A percentile compares a stretch with the other conserved stretches of the same genome.
Evolutionary conservation across 2,888 invertebrate species (phyloP).

Genomic region (Lottia scabra): DNA sequence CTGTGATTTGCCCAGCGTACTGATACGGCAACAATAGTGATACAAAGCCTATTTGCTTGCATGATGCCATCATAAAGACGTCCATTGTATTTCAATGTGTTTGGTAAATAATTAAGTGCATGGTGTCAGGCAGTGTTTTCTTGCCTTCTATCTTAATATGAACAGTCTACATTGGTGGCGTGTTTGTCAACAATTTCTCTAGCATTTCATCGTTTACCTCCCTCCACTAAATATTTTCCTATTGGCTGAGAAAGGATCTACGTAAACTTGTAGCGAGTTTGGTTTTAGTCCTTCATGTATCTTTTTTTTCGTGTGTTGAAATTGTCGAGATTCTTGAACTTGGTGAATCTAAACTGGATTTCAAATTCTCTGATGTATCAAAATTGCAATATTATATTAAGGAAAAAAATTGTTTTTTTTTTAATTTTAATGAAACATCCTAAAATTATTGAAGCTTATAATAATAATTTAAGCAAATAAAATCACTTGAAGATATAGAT

Average conservation of each 20-base stretch:
- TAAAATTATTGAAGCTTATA: no score
- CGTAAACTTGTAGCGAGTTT: not conserved
- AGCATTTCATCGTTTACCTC: not conserved
- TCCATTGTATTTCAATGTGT: conserved; percentile 7
- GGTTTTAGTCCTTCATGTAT: not conserved
- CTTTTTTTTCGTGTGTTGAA: not conserved
- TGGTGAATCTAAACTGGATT: not conserved
- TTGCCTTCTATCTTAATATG: conserved; percentile 10
- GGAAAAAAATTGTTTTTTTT: no score
- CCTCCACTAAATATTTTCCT: conserved; percentile 9
- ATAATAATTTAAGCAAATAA: no score
- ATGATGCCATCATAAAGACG: conserved; percentile 11
- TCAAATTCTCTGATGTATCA: no score
- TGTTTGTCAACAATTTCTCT: conserved; percentile 6
- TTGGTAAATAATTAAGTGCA: conserved; percentile 10
- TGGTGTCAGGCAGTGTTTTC: conserved; percentile 8
- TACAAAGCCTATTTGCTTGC: conserved; percentile 1
- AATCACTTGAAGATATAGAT: no score
- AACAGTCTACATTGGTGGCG: conserved; percentile 12
- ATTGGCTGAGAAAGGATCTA: conserved; percentile 1
- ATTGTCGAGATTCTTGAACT: not conserved
- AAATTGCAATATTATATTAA: no score
- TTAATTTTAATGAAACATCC: no score
- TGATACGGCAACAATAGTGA: not conserved
- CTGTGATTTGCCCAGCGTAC: conserved; percentile 7